Percentiles rank a stretch among this genome's conserved stretches.
phyloP scores from a whole-genome alignment of 2,797 vertebrate genomes.

The Aythya fuligula region DNA sequence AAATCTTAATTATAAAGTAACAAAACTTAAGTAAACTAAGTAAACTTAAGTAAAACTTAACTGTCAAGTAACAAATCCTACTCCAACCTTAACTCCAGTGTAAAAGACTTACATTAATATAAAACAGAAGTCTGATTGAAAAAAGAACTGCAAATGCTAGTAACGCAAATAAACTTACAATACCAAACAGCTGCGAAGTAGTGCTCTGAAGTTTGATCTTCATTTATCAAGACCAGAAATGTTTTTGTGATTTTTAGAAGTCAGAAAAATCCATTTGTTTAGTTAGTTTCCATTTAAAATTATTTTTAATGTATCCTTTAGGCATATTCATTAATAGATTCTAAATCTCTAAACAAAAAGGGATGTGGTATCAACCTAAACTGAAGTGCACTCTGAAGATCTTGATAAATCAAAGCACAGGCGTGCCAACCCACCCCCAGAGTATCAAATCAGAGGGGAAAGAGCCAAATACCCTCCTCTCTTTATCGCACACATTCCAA shows the following conservation, averaged over 20 bases:
- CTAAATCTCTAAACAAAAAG: slow-evolving; percentile 4
- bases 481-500: neutral
- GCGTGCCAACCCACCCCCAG: slow-evolving; percentile 18
- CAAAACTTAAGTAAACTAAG: neutral
- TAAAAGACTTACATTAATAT: neutral
- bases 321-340: neutral
- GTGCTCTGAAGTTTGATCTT: neutral
- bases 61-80: neutral
- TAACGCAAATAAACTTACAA: neutral
- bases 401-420: slow-evolving; percentile 21
- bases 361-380: neutral
- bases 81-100: neutral
- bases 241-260: neutral
- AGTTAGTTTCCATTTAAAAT: neutral
- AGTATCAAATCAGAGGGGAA: slow-evolving; percentile 7
- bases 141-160: neutral
- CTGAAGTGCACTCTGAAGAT: neutral
- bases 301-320: neutral
- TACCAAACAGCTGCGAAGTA: neutral
- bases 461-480: neutral
- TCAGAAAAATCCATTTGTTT: neutral
- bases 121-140: neutral
- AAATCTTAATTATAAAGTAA: neutral
- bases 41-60: neutral
- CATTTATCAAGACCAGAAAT: neutral